These are phyloP conservation scores for Etheostoma perlongum DNA, from an alignment of 2,797 vertebrate genomes.

Conservation along the genomic window DNA sequence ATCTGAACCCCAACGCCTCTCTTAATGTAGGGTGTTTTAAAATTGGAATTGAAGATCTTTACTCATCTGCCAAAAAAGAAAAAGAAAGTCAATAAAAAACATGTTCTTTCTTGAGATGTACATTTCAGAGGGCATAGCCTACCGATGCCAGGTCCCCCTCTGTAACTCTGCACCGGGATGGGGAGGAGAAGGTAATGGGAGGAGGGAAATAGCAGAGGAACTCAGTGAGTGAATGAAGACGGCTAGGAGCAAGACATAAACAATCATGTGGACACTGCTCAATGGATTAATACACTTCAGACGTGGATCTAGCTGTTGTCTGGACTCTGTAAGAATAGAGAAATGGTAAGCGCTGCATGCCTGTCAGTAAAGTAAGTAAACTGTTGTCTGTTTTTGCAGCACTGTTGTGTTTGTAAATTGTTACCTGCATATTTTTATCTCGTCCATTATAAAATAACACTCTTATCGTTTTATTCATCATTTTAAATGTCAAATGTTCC, in stretches of 20 bases:
- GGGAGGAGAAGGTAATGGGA: conserved; percentile 74
- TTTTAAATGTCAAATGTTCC: neutral
- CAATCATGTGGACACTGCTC: conserved; percentile 72
- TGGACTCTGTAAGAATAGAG: conserved; percentile 53
- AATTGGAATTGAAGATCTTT: neutral
- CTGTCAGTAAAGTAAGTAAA: conserved; percentile 12
- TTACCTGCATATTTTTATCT: neutral
- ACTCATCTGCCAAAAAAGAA: conserved; percentile 21
- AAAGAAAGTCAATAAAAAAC: conserved; percentile 21
- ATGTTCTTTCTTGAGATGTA: conserved; percentile 11
- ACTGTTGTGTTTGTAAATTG: neutral
- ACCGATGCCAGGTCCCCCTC: conserved; percentile 48
- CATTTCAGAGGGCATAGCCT: conserved; percentile 49
- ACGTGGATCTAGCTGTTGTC: conserved; percentile 56
- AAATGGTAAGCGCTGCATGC: conserved; percentile 73
- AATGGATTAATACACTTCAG: conserved; percentile 54
- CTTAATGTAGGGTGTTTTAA: conserved; percentile 3
- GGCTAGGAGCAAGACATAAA: conserved; percentile 74
- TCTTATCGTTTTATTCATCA: neutral
- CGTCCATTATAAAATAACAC: too few relatives aligned
- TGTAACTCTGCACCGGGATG: conserved; percentile 80
- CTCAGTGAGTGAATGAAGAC: conserved; percentile 77
- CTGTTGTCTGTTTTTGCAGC: neutral
- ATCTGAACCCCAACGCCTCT: conserved; percentile 15
- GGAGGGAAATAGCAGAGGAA: conserved; percentile 73